These are phyloP conservation scores for Aporrectodea caliginosa DNA, from an alignment of 1,140 invertebrate species.

Conservation along the genomic window DNA sequence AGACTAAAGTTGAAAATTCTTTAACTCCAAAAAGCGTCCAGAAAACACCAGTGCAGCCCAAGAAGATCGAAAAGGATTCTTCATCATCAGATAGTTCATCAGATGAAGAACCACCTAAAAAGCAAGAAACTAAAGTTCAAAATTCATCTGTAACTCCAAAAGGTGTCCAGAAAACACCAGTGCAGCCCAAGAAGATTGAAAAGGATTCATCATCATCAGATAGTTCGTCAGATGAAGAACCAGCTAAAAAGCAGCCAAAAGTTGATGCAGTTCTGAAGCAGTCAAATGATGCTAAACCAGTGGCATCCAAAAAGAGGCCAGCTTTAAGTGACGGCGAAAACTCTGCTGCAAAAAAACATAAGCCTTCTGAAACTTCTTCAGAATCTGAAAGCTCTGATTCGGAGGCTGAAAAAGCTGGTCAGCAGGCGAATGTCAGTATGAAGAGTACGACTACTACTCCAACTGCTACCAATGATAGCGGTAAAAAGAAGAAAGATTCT, in stretches of 20 bases:
- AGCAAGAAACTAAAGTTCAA: constrained; percentile 5
- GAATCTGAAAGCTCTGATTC: constrained; percentile 14
- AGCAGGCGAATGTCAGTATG: no score
- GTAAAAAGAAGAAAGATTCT: no score
- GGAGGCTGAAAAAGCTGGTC: constrained; percentile 19
- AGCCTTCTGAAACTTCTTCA: constrained; percentile 23
- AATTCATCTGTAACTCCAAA: not conserved
- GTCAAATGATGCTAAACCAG: not conserved
- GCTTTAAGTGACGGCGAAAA: not conserved
- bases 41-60: not conserved
- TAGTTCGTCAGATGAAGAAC: constrained; percentile 31
- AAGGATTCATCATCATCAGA: constrained; percentile 15
- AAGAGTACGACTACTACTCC: no score
- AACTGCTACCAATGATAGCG: no score
- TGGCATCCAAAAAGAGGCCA: constrained; percentile 1
- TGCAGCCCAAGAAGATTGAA: not conserved
- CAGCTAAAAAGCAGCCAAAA: constrained; percentile 17
- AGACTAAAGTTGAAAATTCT: constrained; percentile 6
- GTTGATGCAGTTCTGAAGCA: not conserved
- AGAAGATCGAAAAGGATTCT: not conserved
- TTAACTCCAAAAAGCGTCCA: constrained; percentile 29
- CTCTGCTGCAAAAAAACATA: constrained; percentile 6
- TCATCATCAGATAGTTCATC: constrained; percentile 30
- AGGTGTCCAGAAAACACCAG: not conserved
- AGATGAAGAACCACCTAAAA: constrained; percentile 29